Conservation (phyloP, 1,140 invertebrate species). For the Monochamus saltuarius region DNA sequence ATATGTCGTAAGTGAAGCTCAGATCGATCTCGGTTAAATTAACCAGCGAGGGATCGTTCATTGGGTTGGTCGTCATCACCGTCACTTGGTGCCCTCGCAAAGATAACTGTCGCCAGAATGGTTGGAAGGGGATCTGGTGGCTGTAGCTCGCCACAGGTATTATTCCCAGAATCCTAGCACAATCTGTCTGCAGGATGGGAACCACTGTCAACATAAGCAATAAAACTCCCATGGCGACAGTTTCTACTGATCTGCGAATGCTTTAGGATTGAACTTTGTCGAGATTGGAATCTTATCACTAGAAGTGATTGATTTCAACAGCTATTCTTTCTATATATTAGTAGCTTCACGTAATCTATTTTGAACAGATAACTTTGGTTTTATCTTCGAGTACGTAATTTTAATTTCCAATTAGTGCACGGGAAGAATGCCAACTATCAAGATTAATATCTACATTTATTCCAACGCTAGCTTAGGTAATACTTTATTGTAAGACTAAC, state of each 20-base stretch:
- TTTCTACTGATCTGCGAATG: not conserved
- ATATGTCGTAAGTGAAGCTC: constrained; percentile 29
- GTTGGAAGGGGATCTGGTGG: constrained; percentile 58
- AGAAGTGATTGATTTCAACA: not conserved
- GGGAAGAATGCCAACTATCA: no score
- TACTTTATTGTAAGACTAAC: no score
- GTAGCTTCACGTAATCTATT: no score
- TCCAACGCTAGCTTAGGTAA: no score
- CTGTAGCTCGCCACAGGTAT: constrained; percentile 56
- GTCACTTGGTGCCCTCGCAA: constrained; percentile 25
- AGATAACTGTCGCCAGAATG: constrained; percentile 40
- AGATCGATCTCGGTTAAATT: constrained; percentile 41
- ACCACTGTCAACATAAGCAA: not conserved
- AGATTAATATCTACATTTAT: no score
- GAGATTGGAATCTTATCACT: not conserved
- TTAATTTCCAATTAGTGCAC: no score
- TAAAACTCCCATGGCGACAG: not conserved
- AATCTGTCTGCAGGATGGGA: constrained; percentile 8
- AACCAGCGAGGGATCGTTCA: constrained; percentile 19
- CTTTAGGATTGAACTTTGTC: not conserved
- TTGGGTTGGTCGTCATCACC: constrained; percentile 14
- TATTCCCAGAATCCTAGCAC: constrained; percentile 55
- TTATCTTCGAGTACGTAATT: no score
- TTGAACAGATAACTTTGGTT: no score
- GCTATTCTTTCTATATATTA: no score